Base-by-base conservation (phyloP, 2,113 vertebrate genomes). In the Scatophagus argus region DNA sequence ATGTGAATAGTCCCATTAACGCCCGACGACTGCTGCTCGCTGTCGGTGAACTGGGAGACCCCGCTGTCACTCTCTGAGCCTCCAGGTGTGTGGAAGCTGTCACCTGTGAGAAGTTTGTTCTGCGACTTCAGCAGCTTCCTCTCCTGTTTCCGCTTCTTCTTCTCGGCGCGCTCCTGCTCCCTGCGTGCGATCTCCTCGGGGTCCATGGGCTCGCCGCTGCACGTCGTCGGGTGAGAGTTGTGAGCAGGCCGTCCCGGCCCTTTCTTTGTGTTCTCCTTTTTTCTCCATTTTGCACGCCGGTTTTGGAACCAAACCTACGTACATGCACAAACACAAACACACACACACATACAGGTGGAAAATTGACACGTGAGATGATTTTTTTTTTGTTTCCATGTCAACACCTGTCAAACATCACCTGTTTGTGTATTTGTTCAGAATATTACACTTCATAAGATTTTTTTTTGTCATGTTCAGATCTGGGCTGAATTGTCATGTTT, bases 191-290 rank as follows among this genome's bases (percentile, higher is more conserved):
- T 99, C 92, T 99, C 98, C 93, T 98, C 97, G 0, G 98, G 96
- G 91, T 99, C 98, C 98, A 99, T 99, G 51, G 98, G 98, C 88
- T 99, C 98, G 21, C 98, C 98, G 77, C 98, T 99, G 96, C 98
- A 99, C 44, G 97, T 98, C 80, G 97, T 98, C 3, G 97, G 98
- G 83, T 99, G 98, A 2, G 98, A 98, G 95, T 99, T 99, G 95
- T 99, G 98, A 14, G 98, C 98, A 2, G 98, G 98, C 90, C 98
- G 92, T 14, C 98, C 98, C 0, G 98, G 98, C 8, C 98, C 98
- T 38, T 99, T 99, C 95, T 99, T 99, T 2, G 98, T 99, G 92
- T 99, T 99, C 63, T 99, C 98, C 89, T 99, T 99, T 94, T 99
- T 99, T 80, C 98, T 95, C 98, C 98, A 99, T 92, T 99, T 99